phyloP scores from a whole-genome alignment of 2,113 vertebrate species.

The Talpa occidentalis region DNA sequence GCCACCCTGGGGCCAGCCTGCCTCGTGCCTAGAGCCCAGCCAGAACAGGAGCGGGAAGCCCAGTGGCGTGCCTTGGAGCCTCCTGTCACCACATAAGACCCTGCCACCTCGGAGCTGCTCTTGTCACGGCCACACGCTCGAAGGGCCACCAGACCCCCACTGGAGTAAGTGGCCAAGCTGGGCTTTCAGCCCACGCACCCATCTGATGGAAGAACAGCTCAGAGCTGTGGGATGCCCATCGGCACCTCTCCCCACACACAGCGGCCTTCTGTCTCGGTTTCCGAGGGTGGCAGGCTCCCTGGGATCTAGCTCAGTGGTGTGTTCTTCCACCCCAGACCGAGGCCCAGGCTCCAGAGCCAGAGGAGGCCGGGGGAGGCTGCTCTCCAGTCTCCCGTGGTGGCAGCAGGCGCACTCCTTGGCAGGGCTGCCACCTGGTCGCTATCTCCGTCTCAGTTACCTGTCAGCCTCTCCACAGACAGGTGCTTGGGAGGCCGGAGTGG shows the following conservation, averaged over 20 bases:
- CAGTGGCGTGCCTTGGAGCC: rapidly evolving
- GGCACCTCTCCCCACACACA: no score
- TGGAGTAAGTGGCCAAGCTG: background rate
- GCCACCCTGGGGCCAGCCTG: no score
- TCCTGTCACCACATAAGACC: background rate
- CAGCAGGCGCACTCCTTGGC: no score
- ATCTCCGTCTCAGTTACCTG: background rate
- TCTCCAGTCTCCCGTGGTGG: background rate
- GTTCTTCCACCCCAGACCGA: background rate
- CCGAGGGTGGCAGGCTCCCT: background rate
- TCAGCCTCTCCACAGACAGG: background rate
- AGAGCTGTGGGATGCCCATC: background rate
- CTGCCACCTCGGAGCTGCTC: background rate
- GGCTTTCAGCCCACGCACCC: background rate
- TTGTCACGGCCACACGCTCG: background rate
- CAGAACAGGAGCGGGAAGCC: background rate
- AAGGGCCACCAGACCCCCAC: background rate
- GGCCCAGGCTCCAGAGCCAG: background rate
- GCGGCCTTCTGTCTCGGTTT: background rate
- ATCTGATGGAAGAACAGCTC: background rate
- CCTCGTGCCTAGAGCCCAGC: no score
- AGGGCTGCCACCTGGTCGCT: no score
- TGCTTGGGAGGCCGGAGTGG: background rate
- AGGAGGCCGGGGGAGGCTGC: background rate
- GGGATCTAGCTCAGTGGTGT: background rate